Evolutionary conservation across 2,113 vertebrate species (phyloP), one percentile per base, ranked within the genome.

Genomic region (Hiodon alosoides): DNA sequence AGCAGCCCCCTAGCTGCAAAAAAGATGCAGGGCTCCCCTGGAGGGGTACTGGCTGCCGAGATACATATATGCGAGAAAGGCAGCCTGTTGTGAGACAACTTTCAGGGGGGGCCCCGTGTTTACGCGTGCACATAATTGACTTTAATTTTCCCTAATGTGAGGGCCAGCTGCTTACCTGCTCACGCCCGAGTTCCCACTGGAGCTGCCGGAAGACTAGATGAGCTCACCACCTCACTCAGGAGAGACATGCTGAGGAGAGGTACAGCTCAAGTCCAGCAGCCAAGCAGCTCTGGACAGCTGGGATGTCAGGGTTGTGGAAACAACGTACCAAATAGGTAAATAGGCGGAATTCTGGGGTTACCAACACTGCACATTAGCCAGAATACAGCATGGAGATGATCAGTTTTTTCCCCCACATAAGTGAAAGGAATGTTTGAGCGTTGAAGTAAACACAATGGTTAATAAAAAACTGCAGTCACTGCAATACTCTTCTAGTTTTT

Each of bases 151-250:
- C 14, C 13, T 73, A 73, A 73, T 66, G 60, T 53, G 60, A 51
- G 50, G 9, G 13, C 47, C 72, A 73, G 72, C 60, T 73, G 72
- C 62, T 65, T 73, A 73, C 60, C 61, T 73, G 72, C 72, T 73
- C 60, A 60, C 11, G 51, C 72, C 48, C 17, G 51, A 47, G 50
- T 61, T 54, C 72, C 72, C 57, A 14, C 53, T 13, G 48, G 57
- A 61, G 31, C 48, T 6, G 70, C 7, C 58, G 51, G 70, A 61
- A 61, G n/a, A 50, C 4, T 4, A 55, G 70, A 47, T n/a, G 58
- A 72, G 70, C 70, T 60, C 55, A 4, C 10, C n/a, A n/a, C 69
- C 51, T 66, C 68, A 54, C 5, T 9, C 13, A 31, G 4, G 68
- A 4, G 2, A 3, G 68, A 31, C 31, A 31, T 17, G 11, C 68